These are phyloP conservation scores for human (Homo sapiens) DNA, from an alignment of 2,113 vertebrate genomes.

Conservation along the genomic window GRCh38 chr1:87934001-87934500, in stretches of 20 bases:
- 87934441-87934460: conserved; percentile 71
- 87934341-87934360: conserved; percentile 68
- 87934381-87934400: conserved; percentile 77
- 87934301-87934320: conserved; percentile 69
- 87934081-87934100: neutral
- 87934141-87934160: conserved; percentile 47
- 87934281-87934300: conserved; percentile 72
- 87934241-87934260: conserved; percentile 68
- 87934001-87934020: neutral
- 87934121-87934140: neutral
- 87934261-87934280: conserved; percentile 60
- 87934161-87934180: conserved; percentile 58
- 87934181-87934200: conserved; percentile 59
- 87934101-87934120: too few relatives aligned
- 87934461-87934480: conserved; percentile 53
- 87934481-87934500: conserved; percentile 54
- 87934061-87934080: neutral
- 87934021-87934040: neutral
- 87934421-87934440: conserved; percentile 61
- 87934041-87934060: conserved; percentile 21
- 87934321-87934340: conserved; percentile 72
- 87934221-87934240: conserved; percentile 38
- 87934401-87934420: conserved; percentile 75
- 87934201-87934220: conserved; percentile 66
- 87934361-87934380: conserved; percentile 80